Evolutionary conservation across 1,140 invertebrate species (phyloP).

Genomic region (Cylas formicarius): DNA sequence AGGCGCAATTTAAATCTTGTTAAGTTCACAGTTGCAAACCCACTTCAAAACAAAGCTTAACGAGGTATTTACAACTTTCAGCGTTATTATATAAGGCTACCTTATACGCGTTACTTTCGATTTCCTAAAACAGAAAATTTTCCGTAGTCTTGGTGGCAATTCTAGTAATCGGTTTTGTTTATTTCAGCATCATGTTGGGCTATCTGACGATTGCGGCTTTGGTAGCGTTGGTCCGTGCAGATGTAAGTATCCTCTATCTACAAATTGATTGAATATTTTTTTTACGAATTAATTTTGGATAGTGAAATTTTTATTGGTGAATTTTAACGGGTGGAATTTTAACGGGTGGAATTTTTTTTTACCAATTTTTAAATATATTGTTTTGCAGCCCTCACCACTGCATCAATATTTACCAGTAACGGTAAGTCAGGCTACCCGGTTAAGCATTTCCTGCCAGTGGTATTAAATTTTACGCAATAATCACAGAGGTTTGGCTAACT

Average conservation of each 20-base stretch:
- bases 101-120: slow-evolving; percentile 3
- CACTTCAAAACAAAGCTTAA: no score
- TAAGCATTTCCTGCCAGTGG: no score
- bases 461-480: no score
- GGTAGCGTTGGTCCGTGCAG: background rate
- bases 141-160: no score
- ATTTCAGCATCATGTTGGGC: slow-evolving; percentile 9
- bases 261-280: no score
- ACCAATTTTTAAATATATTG: slow-evolving; percentile 1
- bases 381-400: no score
- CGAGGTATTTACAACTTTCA: slow-evolving; percentile 4
- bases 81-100: background rate
- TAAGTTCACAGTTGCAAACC: slow-evolving; percentile 9
- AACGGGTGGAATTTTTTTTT: background rate
- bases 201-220: slow-evolving; percentile 1
- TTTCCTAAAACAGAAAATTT: no score
- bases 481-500: no score
- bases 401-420: no score
- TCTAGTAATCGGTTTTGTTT: no score
- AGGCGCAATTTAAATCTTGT: slow-evolving; percentile 8
- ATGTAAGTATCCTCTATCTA: background rate
- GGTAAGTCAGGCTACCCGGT: no score
- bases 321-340: background rate
- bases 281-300: background rate
- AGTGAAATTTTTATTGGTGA: background rate